phyloP scores from a whole-genome alignment of 1,140 invertebrate genomes.

The Bombus ignitus region DNA sequence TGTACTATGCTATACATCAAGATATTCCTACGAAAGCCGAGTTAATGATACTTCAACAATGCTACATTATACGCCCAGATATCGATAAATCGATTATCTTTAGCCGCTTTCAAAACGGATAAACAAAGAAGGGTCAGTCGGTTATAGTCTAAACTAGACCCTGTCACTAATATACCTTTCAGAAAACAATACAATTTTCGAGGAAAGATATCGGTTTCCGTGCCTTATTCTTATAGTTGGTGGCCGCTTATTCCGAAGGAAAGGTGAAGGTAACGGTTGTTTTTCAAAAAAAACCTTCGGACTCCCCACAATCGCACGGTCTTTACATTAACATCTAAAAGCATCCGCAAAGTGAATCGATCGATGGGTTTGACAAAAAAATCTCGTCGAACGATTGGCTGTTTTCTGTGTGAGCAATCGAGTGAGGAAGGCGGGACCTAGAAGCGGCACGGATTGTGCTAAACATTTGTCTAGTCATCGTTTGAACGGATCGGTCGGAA shows the following conservation, averaged over 20 bases:
- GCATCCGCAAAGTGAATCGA: neutral
- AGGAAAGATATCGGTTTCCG: neutral
- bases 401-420: neutral
- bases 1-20: neutral
- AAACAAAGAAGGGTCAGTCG: neutral
- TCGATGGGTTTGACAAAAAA: neutral
- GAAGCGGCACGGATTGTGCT: neutral
- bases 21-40: neutral
- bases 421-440: neutral
- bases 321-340: conserved; percentile 1
- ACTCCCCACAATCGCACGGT: neutral
- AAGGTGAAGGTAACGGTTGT: conserved; percentile 9
- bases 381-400: neutral
- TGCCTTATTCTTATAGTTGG: neutral
- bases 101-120: neutral
- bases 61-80: too few relatives aligned
- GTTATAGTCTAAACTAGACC: neutral
- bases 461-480: conserved; percentile 21
- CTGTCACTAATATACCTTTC: neutral
- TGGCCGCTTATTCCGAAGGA: neutral
- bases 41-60: neutral
- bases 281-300: conserved; percentile 1
- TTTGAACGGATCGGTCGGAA: neutral
- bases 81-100: conserved; percentile 6
- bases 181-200: neutral